Evolutionary conservation across 2,888 invertebrate species (phyloP).

Genomic region (Eretmocerus hayati): DNA sequence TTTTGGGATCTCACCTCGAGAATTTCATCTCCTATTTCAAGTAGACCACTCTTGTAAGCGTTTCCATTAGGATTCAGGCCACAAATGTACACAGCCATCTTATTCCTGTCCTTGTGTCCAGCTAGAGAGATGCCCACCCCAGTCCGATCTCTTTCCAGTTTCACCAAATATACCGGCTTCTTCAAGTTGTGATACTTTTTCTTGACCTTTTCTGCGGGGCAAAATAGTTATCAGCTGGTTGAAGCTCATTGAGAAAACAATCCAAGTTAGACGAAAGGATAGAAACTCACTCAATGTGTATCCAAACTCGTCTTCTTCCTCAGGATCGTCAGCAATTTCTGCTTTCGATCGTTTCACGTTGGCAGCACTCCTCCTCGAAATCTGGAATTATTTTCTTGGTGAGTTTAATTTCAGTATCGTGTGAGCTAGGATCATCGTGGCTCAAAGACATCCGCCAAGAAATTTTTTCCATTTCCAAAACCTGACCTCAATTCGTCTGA

Average conservation of each 20-base stretch:
- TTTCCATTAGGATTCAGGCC: constrained; percentile 88
- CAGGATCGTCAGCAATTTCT: constrained; percentile 73
- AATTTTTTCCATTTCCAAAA: not conserved
- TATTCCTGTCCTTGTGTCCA: constrained; percentile 86
- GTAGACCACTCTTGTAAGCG: constrained; percentile 64
- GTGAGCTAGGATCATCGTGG: no score
- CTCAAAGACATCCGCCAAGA: constrained; percentile 5
- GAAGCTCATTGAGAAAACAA: not conserved
- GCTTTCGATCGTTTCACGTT: constrained; percentile 71
- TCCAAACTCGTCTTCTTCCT: constrained; percentile 85
- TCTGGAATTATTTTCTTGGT: constrained; percentile 52
- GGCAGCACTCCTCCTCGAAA: constrained; percentile 82
- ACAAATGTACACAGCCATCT: constrained; percentile 94
- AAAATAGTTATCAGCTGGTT: not conserved
- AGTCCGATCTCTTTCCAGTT: constrained; percentile 65
- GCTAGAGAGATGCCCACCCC: constrained; percentile 88
- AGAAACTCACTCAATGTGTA: constrained; percentile 80
- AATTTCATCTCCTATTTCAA: constrained; percentile 91
- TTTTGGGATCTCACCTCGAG: no score
- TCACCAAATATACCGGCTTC: constrained; percentile 63
- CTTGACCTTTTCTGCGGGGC: constrained; percentile 74
- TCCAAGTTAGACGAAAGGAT: not conserved
- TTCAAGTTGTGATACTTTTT: constrained; percentile 84
- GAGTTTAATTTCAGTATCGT: no score
- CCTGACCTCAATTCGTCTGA: not conserved